A percentile compares a stretch with the other conserved stretches of the same genome.
phyloP scores from a whole-genome alignment of 2,888 invertebrate species.

The Antheraea assamensis region DNA sequence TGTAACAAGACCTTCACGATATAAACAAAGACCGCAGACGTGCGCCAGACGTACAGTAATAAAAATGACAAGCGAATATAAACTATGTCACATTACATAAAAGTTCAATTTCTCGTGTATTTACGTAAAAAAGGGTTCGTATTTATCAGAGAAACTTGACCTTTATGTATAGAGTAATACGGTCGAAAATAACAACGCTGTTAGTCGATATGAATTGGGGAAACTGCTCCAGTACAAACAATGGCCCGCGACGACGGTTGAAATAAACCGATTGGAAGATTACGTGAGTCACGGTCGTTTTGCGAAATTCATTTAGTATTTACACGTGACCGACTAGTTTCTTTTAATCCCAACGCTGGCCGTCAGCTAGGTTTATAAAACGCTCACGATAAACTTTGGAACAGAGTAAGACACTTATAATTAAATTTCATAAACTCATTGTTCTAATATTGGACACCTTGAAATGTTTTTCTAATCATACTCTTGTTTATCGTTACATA shows the following conservation, averaged over 20 bases:
- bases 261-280: conserved; percentile 4
- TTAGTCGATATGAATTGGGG: neutral
- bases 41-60: neutral
- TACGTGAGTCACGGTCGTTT: conserved; percentile 5
- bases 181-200: neutral
- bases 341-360: neutral
- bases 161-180: neutral
- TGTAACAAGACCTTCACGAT: neutral
- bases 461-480: too few relatives aligned
- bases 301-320: conserved; percentile 2
- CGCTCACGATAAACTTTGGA: too few relatives aligned
- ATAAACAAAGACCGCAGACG: conserved; percentile 14
- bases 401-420: too few relatives aligned
- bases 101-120: neutral
- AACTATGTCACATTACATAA: neutral
- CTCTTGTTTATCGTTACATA: too few relatives aligned
- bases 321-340: neutral
- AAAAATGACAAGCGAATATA: neutral
- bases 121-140: neutral
- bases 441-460: too few relatives aligned
- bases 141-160: neutral
- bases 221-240: conserved; percentile 4
- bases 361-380: neutral
- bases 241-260: conserved; percentile 5
- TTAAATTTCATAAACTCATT: too few relatives aligned